Evolutionary conservation across 1,140 invertebrate species (phyloP), one percentile per base, ranked within the genome.

Genomic region (Drosophila littoralis): DNA sequence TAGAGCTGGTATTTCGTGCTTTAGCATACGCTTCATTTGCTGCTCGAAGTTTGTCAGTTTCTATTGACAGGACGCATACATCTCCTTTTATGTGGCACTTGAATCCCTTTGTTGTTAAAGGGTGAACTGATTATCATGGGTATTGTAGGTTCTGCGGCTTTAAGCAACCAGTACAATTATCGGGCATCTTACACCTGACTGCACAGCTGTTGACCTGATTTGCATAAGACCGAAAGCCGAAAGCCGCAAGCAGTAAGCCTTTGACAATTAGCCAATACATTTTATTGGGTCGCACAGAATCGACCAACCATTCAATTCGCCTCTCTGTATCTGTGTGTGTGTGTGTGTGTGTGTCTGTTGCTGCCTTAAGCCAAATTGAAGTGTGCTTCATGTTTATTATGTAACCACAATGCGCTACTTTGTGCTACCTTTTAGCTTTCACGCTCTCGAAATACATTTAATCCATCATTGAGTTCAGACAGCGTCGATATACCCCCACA

Each of bases 361-460:
- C 51, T 42, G 57, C 67, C 67, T 6, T 88, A 88, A 86, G 76
- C 79, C 73, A 88, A 82, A 86, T 88, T 77, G 73, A 83, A 79
- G 75, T 76, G 73, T 73, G 82, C 78, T 75, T 52, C 43, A 67
- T 79, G 79, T 85, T 85, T 81, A 75, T 79, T 82, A 71, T 82
- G 79, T 78, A 77, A 83, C 79, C 79, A 86, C 83, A 86, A 86
- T 89, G 69, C 77, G 79, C 72, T 81, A 82, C 79, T 86, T 86
- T 82, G 75, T 86, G 79, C 68, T 77, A 80, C 80, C 83, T 78
- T 89, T 88, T 89, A 69, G 80, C 84, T 89, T 89, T 88, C 83
- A 88, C 83, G 83, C 83, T 84, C 84, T 88, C 89, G 83, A 88
- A 84, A 89, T 84, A 88, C 84, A 88, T 88, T 89, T 88, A 88